Percentiles rank a stretch among this genome's conserved stretches.
Evolutionary conservation across 2,888 invertebrate genomes (phyloP).

Genomic region (Hyles lineata): DNA sequence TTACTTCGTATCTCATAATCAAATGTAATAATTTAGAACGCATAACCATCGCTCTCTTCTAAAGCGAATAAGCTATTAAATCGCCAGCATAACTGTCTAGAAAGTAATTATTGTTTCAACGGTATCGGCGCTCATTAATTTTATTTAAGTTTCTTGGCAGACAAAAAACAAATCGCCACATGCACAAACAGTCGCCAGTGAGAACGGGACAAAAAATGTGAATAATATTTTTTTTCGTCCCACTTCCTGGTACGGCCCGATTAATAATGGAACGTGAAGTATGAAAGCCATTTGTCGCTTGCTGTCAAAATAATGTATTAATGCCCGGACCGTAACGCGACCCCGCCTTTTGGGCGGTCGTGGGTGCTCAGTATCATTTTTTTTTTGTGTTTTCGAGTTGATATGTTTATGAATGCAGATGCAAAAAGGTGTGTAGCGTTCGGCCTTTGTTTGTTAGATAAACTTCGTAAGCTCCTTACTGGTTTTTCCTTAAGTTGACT

Average conservation of each 20-base stretch:
- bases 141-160: constrained; percentile 33
- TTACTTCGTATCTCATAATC: no score
- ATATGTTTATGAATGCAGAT: neutral
- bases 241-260: constrained; percentile 65
- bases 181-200: constrained; percentile 55
- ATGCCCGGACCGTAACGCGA: constrained; percentile 66
- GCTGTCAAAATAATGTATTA: constrained; percentile 81
- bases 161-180: constrained; percentile 53
- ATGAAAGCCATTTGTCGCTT: constrained; percentile 75
- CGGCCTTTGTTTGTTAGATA: no score
- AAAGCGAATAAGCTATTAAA: neutral
- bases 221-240: constrained; percentile 53
- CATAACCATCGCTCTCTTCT: neutral
- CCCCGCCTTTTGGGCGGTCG: constrained; percentile 71
- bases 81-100: constrained; percentile 9
- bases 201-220: constrained; percentile 57
- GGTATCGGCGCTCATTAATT: constrained; percentile 28
- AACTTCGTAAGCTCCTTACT: no score
- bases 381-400: neutral
- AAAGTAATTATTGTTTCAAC: constrained; percentile 29
- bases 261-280: constrained; percentile 63
- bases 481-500: no score
- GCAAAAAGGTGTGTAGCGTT: no score
- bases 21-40: neutral
- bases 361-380: neutral